Percentiles rank a stretch among this genome's conserved stretches.
Evolutionary conservation across 2,113 vertebrate genomes (phyloP).

Genomic region (Danionella cerebrum): DNA sequence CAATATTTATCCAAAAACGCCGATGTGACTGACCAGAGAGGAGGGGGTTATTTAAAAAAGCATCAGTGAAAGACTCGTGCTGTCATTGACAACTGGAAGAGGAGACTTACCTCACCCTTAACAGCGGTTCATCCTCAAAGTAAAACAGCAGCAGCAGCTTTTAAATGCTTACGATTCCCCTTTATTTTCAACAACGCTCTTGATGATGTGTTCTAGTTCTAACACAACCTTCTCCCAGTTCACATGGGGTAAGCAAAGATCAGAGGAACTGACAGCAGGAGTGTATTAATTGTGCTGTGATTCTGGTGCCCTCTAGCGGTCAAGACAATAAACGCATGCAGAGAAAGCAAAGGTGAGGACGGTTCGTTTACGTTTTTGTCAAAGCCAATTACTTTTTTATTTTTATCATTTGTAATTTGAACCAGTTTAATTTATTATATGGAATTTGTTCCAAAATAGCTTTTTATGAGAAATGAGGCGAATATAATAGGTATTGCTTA

Average conservation of each 20-base stretch:
- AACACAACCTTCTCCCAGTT: neutral
- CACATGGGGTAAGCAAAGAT: neutral
- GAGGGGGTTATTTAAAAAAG: neutral
- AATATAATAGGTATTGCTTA: too few species aligned
- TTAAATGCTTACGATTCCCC: too few species aligned
- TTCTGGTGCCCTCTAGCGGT: neutral
- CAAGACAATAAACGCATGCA: neutral
- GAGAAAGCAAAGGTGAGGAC: neutral
- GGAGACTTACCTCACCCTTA: neutral
- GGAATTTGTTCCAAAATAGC: too few species aligned
- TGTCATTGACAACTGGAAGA: slow-evolving; percentile 3
- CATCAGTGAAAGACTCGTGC: neutral
- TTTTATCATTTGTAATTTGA: too few species aligned
- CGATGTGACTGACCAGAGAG: neutral
- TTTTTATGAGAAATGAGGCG: too few species aligned
- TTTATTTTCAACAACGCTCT: too few species aligned
- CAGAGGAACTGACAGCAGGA: neutral
- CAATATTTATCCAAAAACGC: neutral
- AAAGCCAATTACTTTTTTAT: too few species aligned
- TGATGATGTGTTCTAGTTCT: too few species aligned
- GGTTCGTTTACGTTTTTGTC: too few species aligned
- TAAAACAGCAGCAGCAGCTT: neutral
- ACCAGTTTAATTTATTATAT: too few species aligned
- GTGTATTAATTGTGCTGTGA: neutral
- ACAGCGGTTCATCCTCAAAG: neutral